Evolutionary conservation across 2,888 invertebrate genomes (phyloP).

Genomic region (Dasypogon diadema): DNA sequence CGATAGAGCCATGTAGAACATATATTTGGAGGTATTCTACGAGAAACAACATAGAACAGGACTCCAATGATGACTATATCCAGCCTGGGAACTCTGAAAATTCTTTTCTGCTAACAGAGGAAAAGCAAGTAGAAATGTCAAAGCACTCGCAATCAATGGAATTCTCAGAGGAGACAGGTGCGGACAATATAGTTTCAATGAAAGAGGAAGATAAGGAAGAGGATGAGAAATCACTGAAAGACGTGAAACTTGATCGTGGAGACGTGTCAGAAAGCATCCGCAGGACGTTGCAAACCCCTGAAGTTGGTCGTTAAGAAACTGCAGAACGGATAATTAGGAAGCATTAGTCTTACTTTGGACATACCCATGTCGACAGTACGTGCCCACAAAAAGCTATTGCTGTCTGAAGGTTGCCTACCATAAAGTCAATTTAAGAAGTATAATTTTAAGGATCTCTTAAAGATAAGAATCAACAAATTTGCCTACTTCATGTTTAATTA

Average conservation of each 20-base stretch:
- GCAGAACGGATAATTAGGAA: conserved; percentile 65
- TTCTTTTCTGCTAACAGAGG: conserved; percentile 54
- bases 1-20: too few relatives aligned
- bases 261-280: conserved; percentile 66
- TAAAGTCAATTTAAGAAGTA: too few relatives aligned
- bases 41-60: conserved; percentile 63
- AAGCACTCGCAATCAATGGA: neutral
- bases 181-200: conserved; percentile 55
- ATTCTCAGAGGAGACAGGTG: conserved; percentile 6
- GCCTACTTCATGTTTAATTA: too few relatives aligned
- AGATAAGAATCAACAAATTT: too few relatives aligned
- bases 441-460: too few relatives aligned
- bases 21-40: too few relatives aligned
- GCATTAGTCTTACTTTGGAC: conserved; percentile 65
- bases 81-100: conserved; percentile 63
- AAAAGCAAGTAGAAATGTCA: conserved; percentile 60
- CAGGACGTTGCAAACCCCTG: too few relatives aligned
- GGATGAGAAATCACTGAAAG: conserved; percentile 43
- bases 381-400: conserved; percentile 66
- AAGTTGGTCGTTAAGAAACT: conserved; percentile 64
- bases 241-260: conserved; percentile 67
- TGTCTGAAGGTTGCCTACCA: conserved; percentile 66
- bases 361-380: conserved; percentile 69
- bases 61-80: conserved; percentile 64
- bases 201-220: conserved; percentile 57